Conservation (phyloP, 2,797 vertebrate genomes). For the Chaunax sp. region DNA sequence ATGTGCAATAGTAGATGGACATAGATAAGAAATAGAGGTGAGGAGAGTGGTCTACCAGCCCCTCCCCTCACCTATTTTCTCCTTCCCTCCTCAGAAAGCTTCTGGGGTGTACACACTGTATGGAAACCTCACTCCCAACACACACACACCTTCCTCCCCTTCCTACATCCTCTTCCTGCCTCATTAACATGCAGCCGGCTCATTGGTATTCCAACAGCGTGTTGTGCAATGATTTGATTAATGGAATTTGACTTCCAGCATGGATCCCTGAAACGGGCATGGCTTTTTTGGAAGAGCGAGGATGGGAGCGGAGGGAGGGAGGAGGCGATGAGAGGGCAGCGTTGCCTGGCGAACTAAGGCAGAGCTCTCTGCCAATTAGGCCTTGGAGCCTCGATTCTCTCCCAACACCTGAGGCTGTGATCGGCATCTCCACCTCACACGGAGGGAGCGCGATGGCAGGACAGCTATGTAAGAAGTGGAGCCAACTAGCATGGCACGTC, state of each 20-base stretch:
- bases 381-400: constrained; percentile 29
- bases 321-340: constrained; percentile 31
- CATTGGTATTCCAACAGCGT: constrained; percentile 60
- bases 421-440: constrained; percentile 29
- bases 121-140: constrained; percentile 25
- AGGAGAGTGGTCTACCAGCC: constrained; percentile 29
- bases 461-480: constrained; percentile 1
- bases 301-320: neutral
- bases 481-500: constrained; percentile 43
- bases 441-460: constrained; percentile 12
- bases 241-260: constrained; percentile 74
- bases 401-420: constrained; percentile 61
- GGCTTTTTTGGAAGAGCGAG: constrained; percentile 48
- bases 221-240: constrained; percentile 70
- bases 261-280: constrained; percentile 49
- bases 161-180: constrained; percentile 61
- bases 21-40: constrained; percentile 35
- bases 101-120: constrained; percentile 31
- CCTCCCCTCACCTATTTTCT: too few species aligned
- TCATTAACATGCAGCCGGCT: constrained; percentile 71
- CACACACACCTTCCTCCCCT: constrained; percentile 21
- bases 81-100: constrained; percentile 46
- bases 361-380: constrained; percentile 56
- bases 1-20: constrained; percentile 3
- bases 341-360: constrained; percentile 47